These are phyloP conservation scores for Asbolus verrucosus DNA, from an alignment of 1,140 invertebrate species.

Conservation along the genomic window DNA sequence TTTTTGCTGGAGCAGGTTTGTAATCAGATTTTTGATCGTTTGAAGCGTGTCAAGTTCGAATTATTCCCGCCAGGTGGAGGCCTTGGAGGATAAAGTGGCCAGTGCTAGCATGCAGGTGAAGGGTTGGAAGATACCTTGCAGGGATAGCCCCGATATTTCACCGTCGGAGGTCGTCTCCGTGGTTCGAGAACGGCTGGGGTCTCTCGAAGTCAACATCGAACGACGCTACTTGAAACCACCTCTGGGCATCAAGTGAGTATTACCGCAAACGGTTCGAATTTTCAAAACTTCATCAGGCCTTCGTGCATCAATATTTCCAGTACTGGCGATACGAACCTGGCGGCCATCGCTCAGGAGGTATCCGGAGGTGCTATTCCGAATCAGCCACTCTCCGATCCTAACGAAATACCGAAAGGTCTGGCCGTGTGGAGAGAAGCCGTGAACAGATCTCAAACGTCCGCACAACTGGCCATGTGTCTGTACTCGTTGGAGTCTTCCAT, in stretches of 20 bases:
- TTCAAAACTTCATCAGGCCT: not conserved
- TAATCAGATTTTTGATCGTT: no score
- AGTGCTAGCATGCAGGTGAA: conserved; percentile 95
- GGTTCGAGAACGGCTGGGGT: conserved; percentile 82
- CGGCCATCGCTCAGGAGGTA: conserved; percentile 68
- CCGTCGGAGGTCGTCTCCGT: conserved; percentile 75
- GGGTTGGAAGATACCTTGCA: conserved; percentile 84
- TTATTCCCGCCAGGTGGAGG: conserved; percentile 74
- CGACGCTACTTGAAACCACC: conserved; percentile 94
- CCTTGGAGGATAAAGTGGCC: conserved; percentile 91
- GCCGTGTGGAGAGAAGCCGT: conserved; percentile 92
- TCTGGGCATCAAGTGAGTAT: conserved; percentile 78
- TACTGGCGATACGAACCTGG: conserved; percentile 70
- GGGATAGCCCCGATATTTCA: conserved; percentile 69
- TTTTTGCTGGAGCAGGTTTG: conserved; percentile 79
- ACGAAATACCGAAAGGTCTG: conserved; percentile 76
- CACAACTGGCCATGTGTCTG: conserved; percentile 91
- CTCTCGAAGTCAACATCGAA: conserved; percentile 91
- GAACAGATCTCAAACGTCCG: conserved; percentile 82
- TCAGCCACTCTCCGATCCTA: conserved; percentile 53
- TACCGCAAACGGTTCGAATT: not conserved
- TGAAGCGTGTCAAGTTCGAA: no score
- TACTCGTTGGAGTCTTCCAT: conserved; percentile 92
- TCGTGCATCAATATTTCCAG: conserved; percentile 60
- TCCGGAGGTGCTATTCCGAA: conserved; percentile 30